Percentiles rank a stretch among this genome's conserved stretches.
Evolutionary conservation across 1,140 invertebrate genomes (phyloP).

Genomic region (Heliconius nattereri): DNA sequence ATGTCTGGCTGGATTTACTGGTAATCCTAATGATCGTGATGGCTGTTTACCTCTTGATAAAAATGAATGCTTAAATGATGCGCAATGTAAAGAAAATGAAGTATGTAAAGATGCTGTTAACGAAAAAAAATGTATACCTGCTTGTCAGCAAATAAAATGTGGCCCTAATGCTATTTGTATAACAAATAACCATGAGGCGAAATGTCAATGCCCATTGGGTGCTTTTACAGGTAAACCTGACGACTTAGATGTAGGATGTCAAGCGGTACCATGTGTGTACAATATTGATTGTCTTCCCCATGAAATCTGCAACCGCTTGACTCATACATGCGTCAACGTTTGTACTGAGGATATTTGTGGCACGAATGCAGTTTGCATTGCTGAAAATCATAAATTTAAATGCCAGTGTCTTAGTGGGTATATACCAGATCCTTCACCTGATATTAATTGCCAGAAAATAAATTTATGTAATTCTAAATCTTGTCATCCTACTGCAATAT

Average conservation of each 20-base stretch:
- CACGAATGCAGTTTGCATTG: conserved; percentile 92
- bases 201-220: conserved; percentile 93
- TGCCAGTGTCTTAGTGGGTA: conserved; percentile 93
- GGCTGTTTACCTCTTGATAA: conserved; percentile 88
- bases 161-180: conserved; percentile 92
- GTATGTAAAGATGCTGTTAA: conserved; percentile 83
- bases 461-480: conserved; percentile 89
- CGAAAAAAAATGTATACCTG: conserved; percentile 84
- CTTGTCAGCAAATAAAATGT: conserved; percentile 89
- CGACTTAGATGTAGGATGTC: conserved; percentile 87
- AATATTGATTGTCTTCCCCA: conserved; percentile 90
- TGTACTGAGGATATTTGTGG: conserved; percentile 92
- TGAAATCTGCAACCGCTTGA: conserved; percentile 90
- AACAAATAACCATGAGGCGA: conserved; percentile 92
- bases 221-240: conserved; percentile 92
- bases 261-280: conserved; percentile 91
- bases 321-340: conserved; percentile 90
- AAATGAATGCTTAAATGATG: conserved; percentile 89
- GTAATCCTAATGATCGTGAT: conserved; percentile 93
- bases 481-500: conserved; percentile 90
- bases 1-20: conserved; percentile 89
- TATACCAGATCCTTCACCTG: conserved; percentile 89
- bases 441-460: conserved; percentile 87
- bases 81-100: conserved; percentile 90
- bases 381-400: conserved; percentile 89